Conservation (phyloP, 2,888 invertebrate genomes). For the Aricia artaxerxes region DNA sequence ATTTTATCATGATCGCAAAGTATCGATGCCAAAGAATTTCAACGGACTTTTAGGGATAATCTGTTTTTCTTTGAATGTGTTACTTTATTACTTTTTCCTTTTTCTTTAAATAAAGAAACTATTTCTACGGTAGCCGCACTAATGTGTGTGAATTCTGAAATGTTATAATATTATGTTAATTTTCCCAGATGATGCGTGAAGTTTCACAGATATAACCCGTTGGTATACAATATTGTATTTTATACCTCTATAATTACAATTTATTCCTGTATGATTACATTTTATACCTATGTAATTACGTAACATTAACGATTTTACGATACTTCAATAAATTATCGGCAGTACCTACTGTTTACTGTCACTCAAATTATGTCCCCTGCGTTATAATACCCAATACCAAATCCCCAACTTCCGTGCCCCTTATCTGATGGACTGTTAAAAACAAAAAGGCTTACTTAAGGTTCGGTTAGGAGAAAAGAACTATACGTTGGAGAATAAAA, state of each 20-base stretch:
- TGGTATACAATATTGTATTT: neutral
- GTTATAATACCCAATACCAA: conserved; percentile 13
- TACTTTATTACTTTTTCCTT: too few species aligned
- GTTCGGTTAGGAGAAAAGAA: neutral
- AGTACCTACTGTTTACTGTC: conserved; percentile 14
- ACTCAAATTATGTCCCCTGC: neutral
- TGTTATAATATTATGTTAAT: too few species aligned
- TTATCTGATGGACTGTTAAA: conserved; percentile 19
- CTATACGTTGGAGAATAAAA: neutral
- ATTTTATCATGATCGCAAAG: too few species aligned
- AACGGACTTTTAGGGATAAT: too few species aligned
- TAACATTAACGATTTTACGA: neutral
- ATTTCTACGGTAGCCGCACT: too few species aligned
- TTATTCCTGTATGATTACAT: neutral
- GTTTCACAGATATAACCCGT: neutral
- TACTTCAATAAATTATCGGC: conserved; percentile 3
- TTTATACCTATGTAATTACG: neutral
- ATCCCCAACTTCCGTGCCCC: conserved; percentile 26
- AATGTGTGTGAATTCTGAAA: too few species aligned
- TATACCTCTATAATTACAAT: neutral
- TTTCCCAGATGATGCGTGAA: neutral
- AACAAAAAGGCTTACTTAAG: conserved; percentile 18
- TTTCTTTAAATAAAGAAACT: too few species aligned
- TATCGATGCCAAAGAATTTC: too few species aligned
- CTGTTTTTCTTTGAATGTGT: too few species aligned